A percentile compares a stretch with the other conserved stretches of the same genome.
Conservation (phyloP, 2,888 invertebrate species). For the Acleris sparsana region DNA sequence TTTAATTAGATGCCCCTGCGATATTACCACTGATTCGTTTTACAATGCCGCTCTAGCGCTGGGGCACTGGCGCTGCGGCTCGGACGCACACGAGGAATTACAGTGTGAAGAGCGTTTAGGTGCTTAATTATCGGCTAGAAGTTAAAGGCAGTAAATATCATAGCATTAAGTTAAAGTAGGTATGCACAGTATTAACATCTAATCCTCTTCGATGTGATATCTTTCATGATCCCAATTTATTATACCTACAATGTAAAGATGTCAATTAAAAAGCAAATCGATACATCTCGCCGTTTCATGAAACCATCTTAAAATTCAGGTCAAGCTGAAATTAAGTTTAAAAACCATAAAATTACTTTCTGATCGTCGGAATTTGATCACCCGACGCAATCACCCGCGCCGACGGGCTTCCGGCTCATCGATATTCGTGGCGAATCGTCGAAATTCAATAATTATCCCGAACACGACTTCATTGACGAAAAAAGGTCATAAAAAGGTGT, state of each 20-base stretch:
- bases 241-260: not conserved
- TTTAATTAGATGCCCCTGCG: conserved; percentile 81
- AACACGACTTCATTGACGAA: conserved; percentile 83
- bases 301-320: conserved; percentile 47
- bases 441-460: conserved; percentile 83
- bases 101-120: not conserved
- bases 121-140: too few relatives aligned
- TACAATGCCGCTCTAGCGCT: conserved; percentile 75
- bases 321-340: conserved; percentile 67
- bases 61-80: conserved; percentile 44
- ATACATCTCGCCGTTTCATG: conserved; percentile 26
- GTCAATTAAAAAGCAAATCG: conserved; percentile 20
- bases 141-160: too few relatives aligned
- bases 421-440: conserved; percentile 83
- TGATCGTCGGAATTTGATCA: conserved; percentile 75
- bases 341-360: conserved; percentile 82
- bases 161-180: too few relatives aligned
- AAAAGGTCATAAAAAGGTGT: conserved; percentile 80
- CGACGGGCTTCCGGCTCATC: conserved; percentile 80
- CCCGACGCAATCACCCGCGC: conserved; percentile 74
- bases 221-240: too few relatives aligned
- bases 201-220: too few relatives aligned
- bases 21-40: conserved; percentile 81
- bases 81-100: conserved; percentile 1
- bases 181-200: too few relatives aligned